These are phyloP conservation scores for Colostygia pectinataria DNA, from an alignment of 2,888 invertebrate genomes.

Conservation along the genomic window DNA sequence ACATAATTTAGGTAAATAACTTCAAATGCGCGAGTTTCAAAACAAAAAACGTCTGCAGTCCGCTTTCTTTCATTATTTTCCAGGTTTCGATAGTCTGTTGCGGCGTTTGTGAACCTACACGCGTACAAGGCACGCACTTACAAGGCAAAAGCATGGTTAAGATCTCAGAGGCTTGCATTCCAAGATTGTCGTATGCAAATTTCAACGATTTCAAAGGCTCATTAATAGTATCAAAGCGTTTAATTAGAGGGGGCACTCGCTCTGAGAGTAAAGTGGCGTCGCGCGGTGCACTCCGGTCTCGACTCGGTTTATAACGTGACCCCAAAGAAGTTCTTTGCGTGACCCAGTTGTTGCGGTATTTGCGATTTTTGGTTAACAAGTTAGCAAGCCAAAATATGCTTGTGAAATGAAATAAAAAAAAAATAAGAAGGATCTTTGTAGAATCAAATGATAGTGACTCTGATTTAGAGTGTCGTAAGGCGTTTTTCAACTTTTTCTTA, in stretches of 20 bases:
- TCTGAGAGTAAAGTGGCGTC: conserved; percentile 31
- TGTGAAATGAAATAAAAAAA: too few relatives aligned
- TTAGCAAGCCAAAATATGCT: too few relatives aligned
- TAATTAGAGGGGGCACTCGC: conserved; percentile 34
- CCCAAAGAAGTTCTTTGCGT: conserved; percentile 39
- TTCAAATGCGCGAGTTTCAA: too few relatives aligned
- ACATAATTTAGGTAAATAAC: too few relatives aligned
- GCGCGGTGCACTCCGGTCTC: conserved; percentile 36
- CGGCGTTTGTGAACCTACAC: not conserved
- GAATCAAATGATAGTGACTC: too few relatives aligned
- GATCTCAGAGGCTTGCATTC: not conserved
- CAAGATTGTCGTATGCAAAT: conserved; percentile 13
- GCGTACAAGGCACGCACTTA: not conserved
- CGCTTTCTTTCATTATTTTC: too few relatives aligned
- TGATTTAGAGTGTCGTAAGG: too few relatives aligned
- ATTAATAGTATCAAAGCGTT: conserved; percentile 38
- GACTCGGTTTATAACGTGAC: conserved; percentile 48
- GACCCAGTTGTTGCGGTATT: not conserved
- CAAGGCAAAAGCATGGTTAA: not conserved
- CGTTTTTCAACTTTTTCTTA: too few relatives aligned
- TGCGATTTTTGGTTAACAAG: too few relatives aligned
- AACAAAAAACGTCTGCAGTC: too few relatives aligned
- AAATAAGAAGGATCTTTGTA: too few relatives aligned
- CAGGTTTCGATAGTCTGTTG: too few relatives aligned
- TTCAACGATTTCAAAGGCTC: conserved; percentile 26